phyloP scores from a whole-genome alignment of 1,140 invertebrate genomes.

The Scaptomyza montana region DNA sequence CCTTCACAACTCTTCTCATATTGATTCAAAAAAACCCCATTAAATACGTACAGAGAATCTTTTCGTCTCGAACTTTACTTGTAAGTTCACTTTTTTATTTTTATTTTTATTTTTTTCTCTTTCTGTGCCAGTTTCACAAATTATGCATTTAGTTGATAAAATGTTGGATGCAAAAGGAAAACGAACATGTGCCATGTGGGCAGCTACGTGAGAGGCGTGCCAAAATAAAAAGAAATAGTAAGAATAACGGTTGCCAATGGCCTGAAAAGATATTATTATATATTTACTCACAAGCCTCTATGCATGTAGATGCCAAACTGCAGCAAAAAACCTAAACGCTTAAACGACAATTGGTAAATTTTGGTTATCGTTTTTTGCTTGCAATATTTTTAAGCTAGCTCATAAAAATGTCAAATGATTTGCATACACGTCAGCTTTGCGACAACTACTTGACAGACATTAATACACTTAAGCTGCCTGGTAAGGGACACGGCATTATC shows the following conservation, averaged over 20 bases:
- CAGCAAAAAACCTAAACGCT: conserved; percentile 6
- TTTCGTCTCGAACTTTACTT: not conserved
- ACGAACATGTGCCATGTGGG: conserved; percentile 61
- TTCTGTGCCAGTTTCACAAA: conserved; percentile 45
- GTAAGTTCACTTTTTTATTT: not conserved
- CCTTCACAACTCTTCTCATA: no score
- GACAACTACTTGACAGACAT: conserved; percentile 81
- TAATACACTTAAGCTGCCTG: conserved; percentile 80
- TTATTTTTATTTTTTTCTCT: conserved; percentile 3
- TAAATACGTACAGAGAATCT: not conserved
- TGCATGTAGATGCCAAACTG: not conserved
- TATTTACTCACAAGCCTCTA: conserved; percentile 50
- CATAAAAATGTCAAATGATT: conserved; percentile 82
- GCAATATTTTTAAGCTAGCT: conserved; percentile 49
- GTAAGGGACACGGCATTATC: conserved; percentile 72
- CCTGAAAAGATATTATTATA: conserved; percentile 62
- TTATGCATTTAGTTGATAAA: conserved; percentile 75
- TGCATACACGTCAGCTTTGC: conserved; percentile 76
- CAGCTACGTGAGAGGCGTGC: conserved; percentile 72
- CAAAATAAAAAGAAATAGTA: conserved; percentile 41
- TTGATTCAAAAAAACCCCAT: not conserved
- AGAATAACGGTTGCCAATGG: conserved; percentile 40
- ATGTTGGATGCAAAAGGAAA: conserved; percentile 13
- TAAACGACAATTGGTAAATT: conserved; percentile 1
- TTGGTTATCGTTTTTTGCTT: not conserved